Evolutionary conservation across 2,113 vertebrate species (phyloP), one percentile per base, ranked within the genome.

Genomic region (Calyptomena viridis): DNA sequence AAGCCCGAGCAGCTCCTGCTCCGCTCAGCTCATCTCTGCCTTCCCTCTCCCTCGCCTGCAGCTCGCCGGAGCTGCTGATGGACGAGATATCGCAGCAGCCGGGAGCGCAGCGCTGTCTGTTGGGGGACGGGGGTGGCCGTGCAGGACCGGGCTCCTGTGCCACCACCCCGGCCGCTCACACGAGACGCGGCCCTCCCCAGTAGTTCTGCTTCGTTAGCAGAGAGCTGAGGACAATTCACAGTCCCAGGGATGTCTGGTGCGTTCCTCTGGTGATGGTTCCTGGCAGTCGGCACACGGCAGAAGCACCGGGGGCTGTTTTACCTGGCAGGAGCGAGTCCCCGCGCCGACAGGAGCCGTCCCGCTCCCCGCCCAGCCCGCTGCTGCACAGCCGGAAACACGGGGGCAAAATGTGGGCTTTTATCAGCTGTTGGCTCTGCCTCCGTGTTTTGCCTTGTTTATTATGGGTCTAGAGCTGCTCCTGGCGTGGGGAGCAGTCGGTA

Each of bases 131-230:
- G 9, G 8, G 60, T 25, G 40, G 77, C 39, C 6, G 5, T n/a
- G 53, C 71, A 14, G 72, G 42, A 55, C 63, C 1, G 5, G 40
- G 49, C 40, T 23, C 47, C 39, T 28, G 40, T 76, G 8, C 8
- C 33, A 3, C 15, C 16, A 0, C 6, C 47, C 6, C n/a, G 8
- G 81, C 53, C 4, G 55, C 8, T 1, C 2, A 0, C 1, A 27
- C 0, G 16, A 44, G 62, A 79, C 35, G 14, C 1, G 5, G 79
- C 76, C 69, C n/a, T 2, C 33, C 56, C 35, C 8, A 24, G 9
- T 0, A 1, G 27, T 0, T 9, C 53, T 53, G 78, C 74, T 30
- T 3, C n/a, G 1, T 11, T 4, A 49, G 62, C 76, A 33, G 52
- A 22, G 68, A 21, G 33, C 59, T 28, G 18, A 17, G 19, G 75